Evolutionary conservation across 2,888 invertebrate genomes (phyloP).

Genomic region (Ophion ventricosus): DNA sequence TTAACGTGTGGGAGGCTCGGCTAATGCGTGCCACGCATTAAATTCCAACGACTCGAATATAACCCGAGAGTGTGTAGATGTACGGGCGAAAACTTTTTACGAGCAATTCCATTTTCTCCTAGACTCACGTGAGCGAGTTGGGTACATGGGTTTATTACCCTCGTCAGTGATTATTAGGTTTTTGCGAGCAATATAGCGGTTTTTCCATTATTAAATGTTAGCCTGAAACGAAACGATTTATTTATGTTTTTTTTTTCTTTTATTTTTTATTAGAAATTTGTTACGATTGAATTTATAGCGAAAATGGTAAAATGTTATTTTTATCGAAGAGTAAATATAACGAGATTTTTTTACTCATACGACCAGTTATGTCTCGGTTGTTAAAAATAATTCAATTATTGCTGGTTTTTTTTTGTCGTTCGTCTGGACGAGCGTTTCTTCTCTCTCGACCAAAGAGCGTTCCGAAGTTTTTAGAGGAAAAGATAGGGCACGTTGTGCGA

Average conservation of each 20-base stretch:
- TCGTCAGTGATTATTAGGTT: slow-evolving; percentile 28
- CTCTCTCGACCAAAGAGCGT: slow-evolving; percentile 17
- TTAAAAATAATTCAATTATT: slow-evolving; percentile 16
- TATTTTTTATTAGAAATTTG: neutral
- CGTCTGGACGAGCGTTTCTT: slow-evolving; percentile 24
- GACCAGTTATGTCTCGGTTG: neutral
- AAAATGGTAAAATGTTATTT: neutral
- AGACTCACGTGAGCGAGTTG: slow-evolving; percentile 9
- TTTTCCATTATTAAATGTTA: slow-evolving; percentile 13
- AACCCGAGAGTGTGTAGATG: slow-evolving; percentile 18
- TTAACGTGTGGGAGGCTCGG: slow-evolving; percentile 36
- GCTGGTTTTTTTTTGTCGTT: neutral
- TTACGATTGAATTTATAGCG: neutral
- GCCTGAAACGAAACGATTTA: neutral
- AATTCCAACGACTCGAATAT: slow-evolving; percentile 56
- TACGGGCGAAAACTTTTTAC: slow-evolving; percentile 38
- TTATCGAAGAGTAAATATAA: neutral
- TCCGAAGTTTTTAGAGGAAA: slow-evolving; percentile 37
- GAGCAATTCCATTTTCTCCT: slow-evolving; percentile 21
- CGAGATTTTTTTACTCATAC: neutral
- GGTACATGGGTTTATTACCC: slow-evolving; percentile 39
- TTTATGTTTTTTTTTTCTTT: neutral
- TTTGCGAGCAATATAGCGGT: slow-evolving; percentile 15
- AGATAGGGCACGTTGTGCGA: slow-evolving; percentile 78
- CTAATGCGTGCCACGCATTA: slow-evolving; percentile 59